Evolutionary conservation across 2,797 vertebrate species (phyloP), one percentile per base, ranked within the genome.

Genomic region (Mormyrus proboscirostris): DNA sequence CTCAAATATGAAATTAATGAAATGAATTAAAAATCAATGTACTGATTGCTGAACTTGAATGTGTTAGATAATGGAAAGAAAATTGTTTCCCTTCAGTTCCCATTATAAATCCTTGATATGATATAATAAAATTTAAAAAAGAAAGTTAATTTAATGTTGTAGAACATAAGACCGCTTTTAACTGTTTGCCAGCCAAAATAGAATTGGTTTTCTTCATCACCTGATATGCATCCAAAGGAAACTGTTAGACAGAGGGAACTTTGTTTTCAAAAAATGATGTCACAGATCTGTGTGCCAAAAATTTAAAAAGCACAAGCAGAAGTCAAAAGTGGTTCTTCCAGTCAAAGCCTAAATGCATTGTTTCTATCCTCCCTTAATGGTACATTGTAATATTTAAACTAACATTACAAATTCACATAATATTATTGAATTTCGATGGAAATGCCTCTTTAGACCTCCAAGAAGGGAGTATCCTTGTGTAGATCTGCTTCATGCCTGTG

Each of bases 81-180:
- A 82, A 47, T 82, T 44, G 41, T 82, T 82, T 82, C 76, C 76
- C 8, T 47, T 82, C 41, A 47, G 41, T 82, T 82, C 19, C 76
- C 76, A 82, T 82, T 82, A 82, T 82, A 47, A 82, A 47, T 47
- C 41, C 76, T 82, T 44, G 76, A 82, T 79, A 79, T 12, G 38
- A 79, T 82, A 82, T 33, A 47, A 47, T 82, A 82, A 47, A 82
- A 82, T 82, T 82, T 22, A n/a, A 82, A 82, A 82, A 82, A 82
- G 19, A 47, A 10, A 47, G 47, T 82, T 82, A 82, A 47, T 82
- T 47, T 82, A 82, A 82, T 82, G 76, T 47, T 47, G 41, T 82
- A 47, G 41, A 82, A 82, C 76, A 82, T 22, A 47, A 47, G 38
- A n/a, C 41, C 41, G 19, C 76, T 82, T 82, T 47, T 82, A 55